Evolutionary conservation across 2,113 vertebrate species (phyloP), one percentile per base, ranked within the genome.

Genomic region (Percopsis transmontana): DNA sequence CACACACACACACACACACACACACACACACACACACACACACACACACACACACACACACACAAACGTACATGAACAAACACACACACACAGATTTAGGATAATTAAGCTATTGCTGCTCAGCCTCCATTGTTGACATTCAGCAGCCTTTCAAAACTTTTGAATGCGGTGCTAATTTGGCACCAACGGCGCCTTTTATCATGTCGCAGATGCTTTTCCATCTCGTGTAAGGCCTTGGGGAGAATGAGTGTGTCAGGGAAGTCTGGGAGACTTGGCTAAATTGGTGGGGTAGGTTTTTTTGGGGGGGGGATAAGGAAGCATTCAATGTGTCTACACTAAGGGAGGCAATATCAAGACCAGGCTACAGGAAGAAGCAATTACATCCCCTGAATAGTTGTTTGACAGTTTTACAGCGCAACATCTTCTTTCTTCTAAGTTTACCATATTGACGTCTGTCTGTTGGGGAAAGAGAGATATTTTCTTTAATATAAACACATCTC

Each of bases 111-210:
- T 82, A 84, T 81, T 76, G 83, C 87, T 87, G 88, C 87, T 90
- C 85, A 86, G 85, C 71, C 76, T 77, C 79, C 67, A 89, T 91
- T 89, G 86, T 90, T 81, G 76, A 77, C 67, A 80, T 86, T 83
- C 84, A 82, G 85, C 82, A 76, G 81, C 85, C 80, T 88, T 88
- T 90, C 88, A 92, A 62, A 81, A 79, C 72, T 77, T 77, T 77
- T 91, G 85, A 90, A 91, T 91, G 86, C 76, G 87, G 67, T 52
- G 72, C 88, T 91, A 89, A 92, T 91, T 91, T 90, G 82, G 74
- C 79, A 75, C 74, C 74, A 53, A 66, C 59, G 76, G 79, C 45
- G 76, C 77, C 81, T 87, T 89, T 85, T 87, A 85, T 87, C 84
- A 78, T 82, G 72, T 73, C 47, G 85, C 86, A 89, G 86, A 89